Evolutionary conservation across 92 coral and sea anemone genomes (phyloP), one percentile per base, ranked within the genome.

Genomic region (Montipora capitata): DNA sequence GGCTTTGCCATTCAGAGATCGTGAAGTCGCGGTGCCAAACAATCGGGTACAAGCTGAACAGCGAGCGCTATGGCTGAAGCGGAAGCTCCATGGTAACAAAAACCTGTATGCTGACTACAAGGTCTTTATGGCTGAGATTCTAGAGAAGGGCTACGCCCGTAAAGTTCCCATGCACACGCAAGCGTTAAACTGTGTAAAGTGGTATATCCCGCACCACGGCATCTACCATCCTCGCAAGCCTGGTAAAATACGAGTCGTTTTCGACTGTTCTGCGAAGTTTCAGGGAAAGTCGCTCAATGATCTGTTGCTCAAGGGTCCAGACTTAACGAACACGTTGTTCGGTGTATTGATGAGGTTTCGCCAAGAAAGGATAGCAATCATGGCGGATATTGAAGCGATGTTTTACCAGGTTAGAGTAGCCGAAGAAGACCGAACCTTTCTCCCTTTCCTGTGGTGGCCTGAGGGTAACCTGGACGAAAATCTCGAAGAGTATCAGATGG

Each of bases 331-430:
- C 16, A 38, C 83, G 0, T 35, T 59, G 54, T 41, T 61, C 41
- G 83, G 83, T 38, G 73, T 78, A 10, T 56, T 61, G 5, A 78
- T 45, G 42, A 57, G 72, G 38, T 58, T 78, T 42, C 56, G 83
- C 39, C 68, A 78, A 41, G 73, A 78, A 38, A 40, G 6, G 16
- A 42, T 78, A 4, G 85, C 67, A 0, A 27, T 68, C 16, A 81
- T 81, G 76, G 75, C 79, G 12, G 70, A 71, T 44, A 71, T 82
- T 0, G 76, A 80, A 27, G 48, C 85, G 2, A 80, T 80, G 85
- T 80, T 82, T 59, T 57, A 82, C 16, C 85, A 82, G 13, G 86
- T 51, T 20, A 71, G 79, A 14, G 87, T 82, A 73, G 39, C 67
- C 10, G 40, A 68, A 14, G 77, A 0, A n/a, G 78, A 82, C 14